These are phyloP conservation scores for Drosophila busckii DNA, from an alignment of 1,140 invertebrate genomes.

Conservation along the genomic window DNA sequence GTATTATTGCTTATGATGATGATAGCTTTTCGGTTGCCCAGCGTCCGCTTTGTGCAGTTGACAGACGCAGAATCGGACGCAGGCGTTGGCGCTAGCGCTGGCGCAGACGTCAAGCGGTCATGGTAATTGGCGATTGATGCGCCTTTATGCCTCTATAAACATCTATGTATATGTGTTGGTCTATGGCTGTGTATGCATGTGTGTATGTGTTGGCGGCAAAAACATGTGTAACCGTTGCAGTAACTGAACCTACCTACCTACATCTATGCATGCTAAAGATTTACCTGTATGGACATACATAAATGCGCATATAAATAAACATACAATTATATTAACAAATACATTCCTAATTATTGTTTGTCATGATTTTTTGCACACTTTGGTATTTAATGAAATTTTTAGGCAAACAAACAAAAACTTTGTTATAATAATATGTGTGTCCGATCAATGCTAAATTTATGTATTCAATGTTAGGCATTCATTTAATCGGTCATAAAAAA, in stretches of 20 bases:
- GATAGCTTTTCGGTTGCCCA: conserved; percentile 61
- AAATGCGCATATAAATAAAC: conserved; percentile 1
- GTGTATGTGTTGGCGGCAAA: too few species aligned
- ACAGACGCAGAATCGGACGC: too few species aligned
- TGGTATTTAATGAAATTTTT: conserved; percentile 27
- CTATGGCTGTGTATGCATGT: conserved; percentile 8
- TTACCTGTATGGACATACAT: conserved; percentile 2
- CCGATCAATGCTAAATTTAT: too few species aligned
- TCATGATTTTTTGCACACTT: conserved; percentile 30
- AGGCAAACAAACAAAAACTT: conserved; percentile 15
- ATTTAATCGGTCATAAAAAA: too few species aligned
- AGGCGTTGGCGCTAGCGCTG: too few species aligned
- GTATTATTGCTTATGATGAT: conserved; percentile 46
- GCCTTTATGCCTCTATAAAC: neutral
- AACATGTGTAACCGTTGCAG: too few species aligned
- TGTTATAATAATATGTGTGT: too few species aligned
- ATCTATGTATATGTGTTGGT: neutral
- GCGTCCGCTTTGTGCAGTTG: conserved; percentile 67
- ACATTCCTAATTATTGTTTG: conserved; percentile 35
- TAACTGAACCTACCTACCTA: too few species aligned
- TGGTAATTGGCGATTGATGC: conserved; percentile 25
- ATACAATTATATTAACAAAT: conserved; percentile 39
- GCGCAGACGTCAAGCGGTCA: conserved; percentile 59
- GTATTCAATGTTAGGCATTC: too few species aligned
- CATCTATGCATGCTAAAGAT: too few species aligned